phyloP scores from a whole-genome alignment of 1,140 invertebrate species.

The Pogonomyrmex californicus region DNA sequence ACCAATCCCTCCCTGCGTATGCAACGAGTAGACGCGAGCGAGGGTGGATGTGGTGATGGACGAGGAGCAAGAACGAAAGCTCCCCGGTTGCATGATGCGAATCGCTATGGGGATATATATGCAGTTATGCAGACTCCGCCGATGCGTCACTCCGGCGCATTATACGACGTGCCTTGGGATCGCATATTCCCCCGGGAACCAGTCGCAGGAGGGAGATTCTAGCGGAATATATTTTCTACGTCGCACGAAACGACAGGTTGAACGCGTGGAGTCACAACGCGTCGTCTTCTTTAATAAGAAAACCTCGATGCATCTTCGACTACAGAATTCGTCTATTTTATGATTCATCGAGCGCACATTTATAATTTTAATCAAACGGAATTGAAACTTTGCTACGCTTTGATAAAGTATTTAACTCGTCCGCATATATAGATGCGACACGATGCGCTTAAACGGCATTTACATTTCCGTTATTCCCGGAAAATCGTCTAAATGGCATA shows the following conservation, averaged over 20 bases:
- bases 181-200: constrained; percentile 69
- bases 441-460: background rate
- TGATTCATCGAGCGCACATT: background rate
- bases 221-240: constrained; percentile 71
- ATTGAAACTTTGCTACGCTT: background rate
- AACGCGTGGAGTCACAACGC: constrained; percentile 40
- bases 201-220: constrained; percentile 65
- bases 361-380: background rate
- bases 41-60: constrained; percentile 77
- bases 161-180: constrained; percentile 76
- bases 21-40: constrained; percentile 46
- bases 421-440: background rate
- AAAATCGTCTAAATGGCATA: constrained; percentile 31
- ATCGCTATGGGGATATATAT: constrained; percentile 79
- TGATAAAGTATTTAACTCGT: background rate
- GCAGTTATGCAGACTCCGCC: constrained; percentile 81
- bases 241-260: constrained; percentile 66
- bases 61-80: constrained; percentile 71
- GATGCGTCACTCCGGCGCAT: constrained; percentile 81
- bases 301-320: constrained; percentile 51
- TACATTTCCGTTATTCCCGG: background rate
- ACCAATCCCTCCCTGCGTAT: constrained; percentile 30
- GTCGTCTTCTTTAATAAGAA: constrained; percentile 48
- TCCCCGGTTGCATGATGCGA: constrained; percentile 68
- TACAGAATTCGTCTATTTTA: background rate